Conservation (phyloP, 2,797 vertebrate genomes). For the Vespertilio murinus region DNA sequence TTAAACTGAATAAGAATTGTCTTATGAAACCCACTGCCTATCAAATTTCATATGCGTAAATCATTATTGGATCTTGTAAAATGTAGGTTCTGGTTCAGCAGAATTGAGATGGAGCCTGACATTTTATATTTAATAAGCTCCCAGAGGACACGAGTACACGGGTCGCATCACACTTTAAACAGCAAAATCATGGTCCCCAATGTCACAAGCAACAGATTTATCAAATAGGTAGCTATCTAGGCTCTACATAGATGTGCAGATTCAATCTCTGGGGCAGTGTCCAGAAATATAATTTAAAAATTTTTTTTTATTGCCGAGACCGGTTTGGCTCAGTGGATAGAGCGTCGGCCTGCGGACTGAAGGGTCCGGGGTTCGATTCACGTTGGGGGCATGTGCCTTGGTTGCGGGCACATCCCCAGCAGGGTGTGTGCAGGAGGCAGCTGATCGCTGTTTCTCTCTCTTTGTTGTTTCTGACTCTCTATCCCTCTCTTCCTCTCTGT, state of each 20-base stretch:
- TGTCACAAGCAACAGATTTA: background rate
- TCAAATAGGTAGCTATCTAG: background rate
- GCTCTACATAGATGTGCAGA: background rate
- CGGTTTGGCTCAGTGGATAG: too few species aligned
- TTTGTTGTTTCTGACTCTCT: too few species aligned
- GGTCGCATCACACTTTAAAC: background rate
- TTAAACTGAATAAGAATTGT: background rate
- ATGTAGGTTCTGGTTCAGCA: conserved; percentile 21
- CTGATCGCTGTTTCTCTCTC: too few species aligned
- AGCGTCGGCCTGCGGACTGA: too few species aligned
- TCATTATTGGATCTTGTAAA: conserved; percentile 45
- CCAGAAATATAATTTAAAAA: background rate
- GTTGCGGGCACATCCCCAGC: too few species aligned
- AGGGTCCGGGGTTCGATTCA: too few species aligned
- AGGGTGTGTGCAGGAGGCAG: too few species aligned
- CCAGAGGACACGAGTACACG: background rate
- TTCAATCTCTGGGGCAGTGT: conserved; percentile 17
- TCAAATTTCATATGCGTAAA: conserved; percentile 23
- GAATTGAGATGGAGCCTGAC: background rate
- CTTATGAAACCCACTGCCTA: conserved; percentile 31
- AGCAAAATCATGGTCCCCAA: background rate
- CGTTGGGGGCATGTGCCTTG: too few species aligned
- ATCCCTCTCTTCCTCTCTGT: too few species aligned
- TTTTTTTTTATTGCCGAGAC: too few species aligned
- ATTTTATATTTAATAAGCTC: conserved; percentile 30